Evolutionary conservation across 2,888 invertebrate species (phyloP), one percentile per base, ranked within the genome.

Genomic region (Smittia sp.): DNA sequence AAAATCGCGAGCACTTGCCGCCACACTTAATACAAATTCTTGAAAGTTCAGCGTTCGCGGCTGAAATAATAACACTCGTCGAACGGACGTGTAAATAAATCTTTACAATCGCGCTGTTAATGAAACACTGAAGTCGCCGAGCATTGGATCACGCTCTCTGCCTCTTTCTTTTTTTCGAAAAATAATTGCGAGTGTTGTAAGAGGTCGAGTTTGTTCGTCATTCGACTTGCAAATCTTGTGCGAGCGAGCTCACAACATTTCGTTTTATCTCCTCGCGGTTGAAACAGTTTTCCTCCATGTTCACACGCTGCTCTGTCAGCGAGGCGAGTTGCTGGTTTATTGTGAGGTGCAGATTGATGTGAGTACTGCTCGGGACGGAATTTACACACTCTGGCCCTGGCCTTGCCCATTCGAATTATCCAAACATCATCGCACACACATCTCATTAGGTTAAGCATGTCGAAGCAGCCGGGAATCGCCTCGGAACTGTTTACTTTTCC

Each of bases 401-500:
- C 58, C 58, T 58, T 58, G 58, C 22, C 58, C 11, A 22, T 22
- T 20, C 58, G 9, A 18, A 58, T 58, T 58, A 22, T n/a, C 58
- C 58, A 13, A 58, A 22, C 58, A 58, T 58, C 18, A 66, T 39
- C 20, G 66, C 25, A 18, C 15, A 46, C 46, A 46, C 46, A 46
- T 46, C 15, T 46, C 46, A 46, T 46, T 46, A 46, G 15, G 6
- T 46, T 15, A 46, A 46, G 46, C 15, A 15, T 32, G 32, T 32
- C 32, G 32, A 32, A 32, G 32, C 32, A 32, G 32, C 32, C 32
- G 32, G 32, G 32, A 32, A 32, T 32, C 32, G 32, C 32, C 32
- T 32, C 32, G 9, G 32, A 32, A 32, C 32, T 32, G 32, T 32
- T 32, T 32, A 32, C 79, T 27, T 80, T 80, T 75, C 80, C 79